Conservation (phyloP, 2,113 vertebrate genomes). For the Odontesthes bonariensis region DNA sequence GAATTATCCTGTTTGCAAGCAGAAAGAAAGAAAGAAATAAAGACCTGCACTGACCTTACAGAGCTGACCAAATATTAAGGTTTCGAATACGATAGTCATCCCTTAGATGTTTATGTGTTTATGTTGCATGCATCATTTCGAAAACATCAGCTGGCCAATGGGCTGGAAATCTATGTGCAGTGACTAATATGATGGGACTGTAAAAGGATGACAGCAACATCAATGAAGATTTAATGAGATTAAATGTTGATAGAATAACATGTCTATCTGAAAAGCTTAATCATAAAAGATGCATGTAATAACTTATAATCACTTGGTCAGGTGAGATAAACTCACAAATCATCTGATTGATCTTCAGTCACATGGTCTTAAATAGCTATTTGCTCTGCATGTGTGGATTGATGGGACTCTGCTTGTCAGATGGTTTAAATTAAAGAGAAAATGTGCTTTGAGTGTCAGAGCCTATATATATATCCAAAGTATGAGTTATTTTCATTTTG, state of each 20-base stretch:
- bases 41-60: no score
- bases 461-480: neutral
- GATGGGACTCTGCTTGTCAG: neutral
- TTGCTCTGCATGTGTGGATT: slow-evolving; percentile 14
- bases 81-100: neutral
- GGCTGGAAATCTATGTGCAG: slow-evolving; percentile 9
- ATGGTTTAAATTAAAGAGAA: slow-evolving; percentile 7
- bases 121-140: slow-evolving; percentile 9
- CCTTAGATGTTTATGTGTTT: neutral
- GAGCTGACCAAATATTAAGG: no score
- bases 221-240: slow-evolving; percentile 11
- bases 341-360: slow-evolving; percentile 16
- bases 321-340: slow-evolving; percentile 26
- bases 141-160: slow-evolving; percentile 41
- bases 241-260: slow-evolving; percentile 23
- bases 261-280: neutral
- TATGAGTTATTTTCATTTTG: neutral
- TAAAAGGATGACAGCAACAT: slow-evolving; percentile 30
- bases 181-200: slow-evolving; percentile 27
- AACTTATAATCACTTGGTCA: slow-evolving; percentile 2
- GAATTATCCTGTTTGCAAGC: no score
- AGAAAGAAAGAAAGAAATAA: no score
- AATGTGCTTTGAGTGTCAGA: neutral
- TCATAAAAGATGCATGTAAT: slow-evolving; percentile 12
- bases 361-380: neutral